phyloP scores from a whole-genome alignment of 2,113 vertebrate genomes.

The Oryzias celebensis region DNA sequence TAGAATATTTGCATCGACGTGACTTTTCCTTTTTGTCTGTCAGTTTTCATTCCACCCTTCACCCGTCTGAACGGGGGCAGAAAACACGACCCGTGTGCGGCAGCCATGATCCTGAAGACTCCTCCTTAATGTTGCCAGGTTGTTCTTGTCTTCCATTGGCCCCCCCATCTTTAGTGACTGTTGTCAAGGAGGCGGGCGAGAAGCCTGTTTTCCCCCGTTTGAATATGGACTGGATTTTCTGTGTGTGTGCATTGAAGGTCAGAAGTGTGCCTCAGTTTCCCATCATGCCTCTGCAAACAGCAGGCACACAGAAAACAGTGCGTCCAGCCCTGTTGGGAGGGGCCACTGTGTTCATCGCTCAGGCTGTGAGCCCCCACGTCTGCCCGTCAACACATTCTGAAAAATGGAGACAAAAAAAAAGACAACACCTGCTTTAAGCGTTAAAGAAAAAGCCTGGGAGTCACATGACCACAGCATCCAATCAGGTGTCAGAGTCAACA shows the following conservation, averaged over 20 bases:
- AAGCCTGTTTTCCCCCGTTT: conserved; percentile 30
- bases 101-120: conserved; percentile 41
- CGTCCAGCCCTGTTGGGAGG: conserved; percentile 57
- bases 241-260: conserved; percentile 9
- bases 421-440: no score
- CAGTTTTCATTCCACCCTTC: conserved; percentile 51
- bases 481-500: no score
- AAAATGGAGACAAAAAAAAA: no score
- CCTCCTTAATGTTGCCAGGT: conserved; percentile 57
- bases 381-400: conserved; percentile 40
- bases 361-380: conserved; percentile 38
- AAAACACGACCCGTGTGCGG: conserved; percentile 22
- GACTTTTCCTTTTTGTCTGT: conserved; percentile 62
- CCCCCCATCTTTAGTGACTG: conserved; percentile 15
- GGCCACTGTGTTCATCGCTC: conserved; percentile 54
- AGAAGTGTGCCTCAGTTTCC: conserved; percentile 4
- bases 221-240: conserved; percentile 30
- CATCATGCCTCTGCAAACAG: conserved; percentile 13
- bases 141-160: conserved; percentile 72
- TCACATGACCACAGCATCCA: no score
- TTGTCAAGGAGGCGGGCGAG: conserved; percentile 12
- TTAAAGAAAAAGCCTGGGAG: no score
- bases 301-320: conserved; percentile 38
- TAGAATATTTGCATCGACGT: conserved; percentile 67
- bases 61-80: conserved; percentile 42